Base-by-base conservation (phyloP, 2,797 vertebrate species). In the Crypturellus tataupa region DNA sequence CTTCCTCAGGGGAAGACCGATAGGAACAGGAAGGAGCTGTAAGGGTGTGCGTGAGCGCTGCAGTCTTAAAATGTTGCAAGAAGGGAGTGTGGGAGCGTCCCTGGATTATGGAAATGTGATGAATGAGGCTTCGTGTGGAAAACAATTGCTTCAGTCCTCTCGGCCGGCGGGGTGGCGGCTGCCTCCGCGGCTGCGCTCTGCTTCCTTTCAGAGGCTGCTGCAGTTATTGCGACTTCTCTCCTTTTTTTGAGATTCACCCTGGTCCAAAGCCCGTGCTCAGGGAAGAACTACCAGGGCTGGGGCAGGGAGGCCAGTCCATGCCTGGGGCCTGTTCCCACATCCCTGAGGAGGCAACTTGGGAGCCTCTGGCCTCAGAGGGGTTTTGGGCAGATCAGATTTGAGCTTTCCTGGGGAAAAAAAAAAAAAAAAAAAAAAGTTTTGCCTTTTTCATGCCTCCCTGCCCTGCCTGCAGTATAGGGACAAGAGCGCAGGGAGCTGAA, bases 51-150 rank as follows among this genome's bases (percentile, higher is more conserved):
- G 40, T 72, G 31, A 0, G 0, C 64, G 23, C 72, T 37, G 11
- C 23, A 72, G 55, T 51, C 55, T 80, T 81, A 83, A 29, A 80
- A 68, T 23, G 25, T 56, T 92, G 80, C 90, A 95, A 69, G 67
- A 89, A 63, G 9, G 15, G 42, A 75, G 44, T 89, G 55, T 89
- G 35, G 78, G 72, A 93, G 63, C n/a, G 9, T 72, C 95, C 94
- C 56, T 73, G 62, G 10, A 7, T 94, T 87, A 79, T 83, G 67
- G 51, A 89, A 94, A 91, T n/a, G 67, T 84, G 77, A 76, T 79
- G 35, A 94, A 89, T 85, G 82, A 95, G 44, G 15, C 37, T 91
- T 89, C 70, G 76, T 75, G 58, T 78, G 80, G 46, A 46, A 85
- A 94, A 82, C 59, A 91, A 35, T 91, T 89, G 47, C 63, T 78